Base-by-base conservation (phyloP, 2,888 invertebrate species). In the Lomographa bimaculata region DNA sequence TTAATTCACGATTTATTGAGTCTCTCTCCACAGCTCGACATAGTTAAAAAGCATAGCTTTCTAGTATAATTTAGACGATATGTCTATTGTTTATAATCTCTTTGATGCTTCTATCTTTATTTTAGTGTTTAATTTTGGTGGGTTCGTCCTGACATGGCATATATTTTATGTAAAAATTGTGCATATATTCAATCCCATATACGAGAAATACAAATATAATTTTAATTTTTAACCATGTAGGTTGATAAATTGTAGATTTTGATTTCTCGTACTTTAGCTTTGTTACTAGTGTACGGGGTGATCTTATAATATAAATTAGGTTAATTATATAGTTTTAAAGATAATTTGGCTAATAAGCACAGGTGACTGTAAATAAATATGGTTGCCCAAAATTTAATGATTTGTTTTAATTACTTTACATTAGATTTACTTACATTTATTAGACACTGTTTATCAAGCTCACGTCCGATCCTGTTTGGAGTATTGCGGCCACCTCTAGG, bases 71-170 rank as follows among this genome's bases (percentile, higher is more conserved):
- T 55, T 60, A 58, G 58, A 51, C 53, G 26, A 11, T 10, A 27
- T 43, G 57, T 55, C 50, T 63, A 58, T 58, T 58, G 55, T 59
- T 59, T 58, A 63, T 61, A 62, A 63, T 60, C 57, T 63, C 60
- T 55, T 49, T 41, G 54, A 46, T 48, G 55, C 52, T 57, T 54
- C 55, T 62, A 53, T 54, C 54, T 54, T 60, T 50, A 54, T 54
- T 58, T 54, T 47, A 45, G 49, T 51, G 51, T 42, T 44, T 47
- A 30, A 48, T 57, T 46, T 46, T 44, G 50, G 57, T 46, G 50
- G 50, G 54, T 38, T 50, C 51, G 47, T 49, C 54, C 47, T 46
- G 36, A 38, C 26, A 21, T 24, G 37, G 37, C 37, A 42, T 46
- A 52, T 46, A 24, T 55, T 58, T 49, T 54, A 50, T 63, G 63